Conservation (phyloP, 2,888 invertebrate genomes). For the Tachina lurida region DNA sequence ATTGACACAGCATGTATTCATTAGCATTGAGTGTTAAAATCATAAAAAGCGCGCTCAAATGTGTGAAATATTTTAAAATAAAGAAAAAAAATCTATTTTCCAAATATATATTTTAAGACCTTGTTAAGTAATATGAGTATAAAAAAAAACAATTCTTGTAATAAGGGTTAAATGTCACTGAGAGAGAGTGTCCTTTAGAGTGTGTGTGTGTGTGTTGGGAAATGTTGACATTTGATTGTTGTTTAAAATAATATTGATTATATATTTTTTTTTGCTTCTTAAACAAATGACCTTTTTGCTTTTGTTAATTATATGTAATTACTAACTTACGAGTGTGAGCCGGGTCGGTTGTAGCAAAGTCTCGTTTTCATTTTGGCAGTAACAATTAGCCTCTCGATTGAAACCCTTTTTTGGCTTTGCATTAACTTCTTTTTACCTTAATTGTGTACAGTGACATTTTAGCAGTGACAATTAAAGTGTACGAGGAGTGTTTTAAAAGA, state of each 20-base stretch:
- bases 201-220: background rate
- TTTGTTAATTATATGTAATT: conserved; percentile 68
- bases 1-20: conserved; percentile 75
- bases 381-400: conserved; percentile 68
- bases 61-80: conserved; percentile 66
- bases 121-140: conserved; percentile 48
- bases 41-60: conserved; percentile 41
- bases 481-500: conserved; percentile 21
- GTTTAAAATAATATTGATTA: conserved; percentile 61
- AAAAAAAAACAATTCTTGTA: conserved; percentile 35
- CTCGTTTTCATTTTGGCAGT: conserved; percentile 47
- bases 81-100: conserved; percentile 45
- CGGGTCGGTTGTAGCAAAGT: conserved; percentile 18
- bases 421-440: conserved; percentile 34
- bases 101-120: conserved; percentile 59
- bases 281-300: conserved; percentile 63
- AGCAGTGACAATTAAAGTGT: background rate
- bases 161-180: conserved; percentile 69
- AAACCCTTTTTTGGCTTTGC: conserved; percentile 41
- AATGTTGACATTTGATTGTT: conserved; percentile 63
- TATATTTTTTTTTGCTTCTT: conserved; percentile 46
- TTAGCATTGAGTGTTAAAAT: conserved; percentile 69
- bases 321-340: conserved; percentile 50
- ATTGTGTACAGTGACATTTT: conserved; percentile 51
- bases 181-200: conserved; percentile 24